Evolutionary conservation across 2,113 vertebrate species (phyloP).

Genomic region (Alouatta palliata): DNA sequence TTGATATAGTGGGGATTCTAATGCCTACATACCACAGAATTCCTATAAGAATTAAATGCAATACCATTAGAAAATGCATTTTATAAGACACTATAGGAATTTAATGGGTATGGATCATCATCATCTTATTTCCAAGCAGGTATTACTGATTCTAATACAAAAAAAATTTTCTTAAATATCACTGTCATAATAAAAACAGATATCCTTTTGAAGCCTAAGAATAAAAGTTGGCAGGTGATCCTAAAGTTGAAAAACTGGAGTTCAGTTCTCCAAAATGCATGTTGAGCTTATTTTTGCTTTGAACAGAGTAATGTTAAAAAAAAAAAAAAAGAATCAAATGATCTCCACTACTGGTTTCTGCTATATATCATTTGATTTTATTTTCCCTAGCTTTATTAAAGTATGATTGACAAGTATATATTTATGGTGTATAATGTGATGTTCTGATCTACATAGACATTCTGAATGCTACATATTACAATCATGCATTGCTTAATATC

Average conservation of each 20-base stretch:
- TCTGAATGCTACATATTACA: background rate
- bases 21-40: background rate
- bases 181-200: background rate
- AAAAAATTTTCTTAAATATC: background rate
- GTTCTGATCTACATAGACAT: background rate
- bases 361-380: background rate
- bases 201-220: background rate
- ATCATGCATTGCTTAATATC: background rate
- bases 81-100: background rate
- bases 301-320: background rate
- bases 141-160: constrained; percentile 16
- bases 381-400: background rate
- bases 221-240: background rate
- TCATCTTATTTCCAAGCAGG: background rate
- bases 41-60: background rate
- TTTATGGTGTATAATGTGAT: background rate
- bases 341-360: background rate
- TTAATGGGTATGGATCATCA: background rate
- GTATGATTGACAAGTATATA: background rate
- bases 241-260: constrained; percentile 29
- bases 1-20: background rate
- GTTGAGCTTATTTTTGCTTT: background rate
- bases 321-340: constrained; percentile 12
- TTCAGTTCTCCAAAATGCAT: background rate
- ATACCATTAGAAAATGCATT: background rate